Evolutionary conservation across 2,888 invertebrate genomes (phyloP).

Genomic region (Entomobrya multifasciata): DNA sequence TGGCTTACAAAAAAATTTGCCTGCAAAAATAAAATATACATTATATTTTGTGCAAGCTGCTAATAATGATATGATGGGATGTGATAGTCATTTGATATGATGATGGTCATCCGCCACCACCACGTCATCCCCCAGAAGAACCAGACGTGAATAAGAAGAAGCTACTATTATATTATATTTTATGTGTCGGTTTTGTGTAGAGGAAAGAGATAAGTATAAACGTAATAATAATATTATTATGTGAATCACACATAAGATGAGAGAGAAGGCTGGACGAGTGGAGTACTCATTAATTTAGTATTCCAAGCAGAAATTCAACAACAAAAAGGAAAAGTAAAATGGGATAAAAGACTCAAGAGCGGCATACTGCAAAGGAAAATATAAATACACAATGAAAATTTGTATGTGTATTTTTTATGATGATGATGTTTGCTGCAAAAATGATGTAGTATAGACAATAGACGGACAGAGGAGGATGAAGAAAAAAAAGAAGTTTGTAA

Average conservation of each 20-base stretch:
- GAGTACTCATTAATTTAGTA: slow-evolving; percentile 63
- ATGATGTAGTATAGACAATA: not conserved
- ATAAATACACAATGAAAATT: slow-evolving; percentile 55
- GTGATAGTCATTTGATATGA: slow-evolving; percentile 32
- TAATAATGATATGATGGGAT: slow-evolving; percentile 48
- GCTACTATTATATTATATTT: not conserved
- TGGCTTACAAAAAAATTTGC: slow-evolving; percentile 33
- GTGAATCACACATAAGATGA: slow-evolving; percentile 50
- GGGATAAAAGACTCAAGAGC: slow-evolving; percentile 2
- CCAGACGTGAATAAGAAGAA: not conserved
- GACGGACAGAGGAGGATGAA: not conserved
- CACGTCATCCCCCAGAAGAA: not conserved
- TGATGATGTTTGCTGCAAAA: slow-evolving; percentile 6
- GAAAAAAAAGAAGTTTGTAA: slow-evolving; percentile 43
- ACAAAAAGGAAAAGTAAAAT: slow-evolving; percentile 32
- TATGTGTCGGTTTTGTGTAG: not conserved
- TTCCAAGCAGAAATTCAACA: slow-evolving; percentile 65
- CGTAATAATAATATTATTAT: slow-evolving; percentile 49
- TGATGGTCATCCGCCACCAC: slow-evolving; percentile 26
- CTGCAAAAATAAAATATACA: not conserved
- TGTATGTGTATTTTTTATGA: slow-evolving; percentile 41
- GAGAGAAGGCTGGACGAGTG: slow-evolving; percentile 63
- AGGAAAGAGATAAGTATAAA: slow-evolving; percentile 11
- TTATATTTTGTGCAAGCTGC: slow-evolving; percentile 9
- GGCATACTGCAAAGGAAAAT: slow-evolving; percentile 50